phyloP scores from a whole-genome alignment of 2,113 vertebrate species.

The Loxodonta africana region DNA sequence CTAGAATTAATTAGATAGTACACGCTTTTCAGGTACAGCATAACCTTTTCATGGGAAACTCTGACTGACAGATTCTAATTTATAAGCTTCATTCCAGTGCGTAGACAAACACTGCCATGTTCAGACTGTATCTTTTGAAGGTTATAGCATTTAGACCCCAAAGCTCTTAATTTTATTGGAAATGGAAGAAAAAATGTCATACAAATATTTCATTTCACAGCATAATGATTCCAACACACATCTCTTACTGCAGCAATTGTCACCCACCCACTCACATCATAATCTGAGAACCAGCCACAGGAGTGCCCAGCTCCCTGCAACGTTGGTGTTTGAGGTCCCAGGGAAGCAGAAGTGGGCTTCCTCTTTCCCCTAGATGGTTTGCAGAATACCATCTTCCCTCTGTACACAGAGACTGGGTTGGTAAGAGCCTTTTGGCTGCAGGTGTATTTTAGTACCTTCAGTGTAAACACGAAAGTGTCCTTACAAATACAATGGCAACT shows the following conservation, averaged over 20 bases:
- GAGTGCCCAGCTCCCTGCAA: background rate
- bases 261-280: conserved; percentile 30
- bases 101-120: conserved; percentile 70
- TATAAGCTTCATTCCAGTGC: conserved; percentile 77
- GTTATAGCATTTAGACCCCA: conserved; percentile 79
- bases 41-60: conserved; percentile 83
- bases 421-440: background rate
- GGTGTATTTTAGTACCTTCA: conserved; percentile 2
- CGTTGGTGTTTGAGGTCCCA: background rate
- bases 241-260: conserved; percentile 64
- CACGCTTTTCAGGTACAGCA: conserved; percentile 79
- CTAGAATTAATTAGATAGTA: conserved; percentile 82
- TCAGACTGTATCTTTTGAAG: conserved; percentile 81
- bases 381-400: background rate
- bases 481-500: conserved; percentile 47
- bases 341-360: background rate
- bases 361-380: background rate
- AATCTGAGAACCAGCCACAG: conserved; percentile 50
- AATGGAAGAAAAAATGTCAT: conserved; percentile 79
- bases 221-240: conserved; percentile 71
- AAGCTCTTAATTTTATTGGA: conserved; percentile 82
- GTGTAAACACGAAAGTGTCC: background rate
- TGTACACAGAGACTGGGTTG: background rate
- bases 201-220: conserved; percentile 84
- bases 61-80: conserved; percentile 83